Percentiles rank a stretch among this genome's conserved stretches.
Evolutionary conservation across 2,888 invertebrate species (phyloP).

Genomic region (Hesperia comma): DNA sequence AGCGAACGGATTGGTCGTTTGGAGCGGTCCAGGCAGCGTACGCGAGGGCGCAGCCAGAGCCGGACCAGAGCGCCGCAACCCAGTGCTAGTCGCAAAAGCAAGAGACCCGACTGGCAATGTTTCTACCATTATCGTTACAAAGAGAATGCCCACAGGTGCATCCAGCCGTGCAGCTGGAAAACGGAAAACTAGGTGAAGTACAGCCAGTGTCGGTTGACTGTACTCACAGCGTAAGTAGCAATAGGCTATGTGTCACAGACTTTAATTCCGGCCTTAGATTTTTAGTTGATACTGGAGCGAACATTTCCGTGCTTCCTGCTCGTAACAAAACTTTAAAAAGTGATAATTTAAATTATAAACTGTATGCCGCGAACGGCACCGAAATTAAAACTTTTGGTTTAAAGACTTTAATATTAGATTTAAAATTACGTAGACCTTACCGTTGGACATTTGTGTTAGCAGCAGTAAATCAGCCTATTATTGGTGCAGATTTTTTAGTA

Average conservation of each 20-base stretch:
- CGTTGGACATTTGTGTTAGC: background rate
- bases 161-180: background rate
- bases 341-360: background rate
- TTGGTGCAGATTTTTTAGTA: conserved; percentile 4
- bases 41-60: too few species aligned
- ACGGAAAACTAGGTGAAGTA: background rate
- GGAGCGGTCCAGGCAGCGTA: background rate
- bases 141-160: background rate
- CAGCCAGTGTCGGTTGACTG: background rate
- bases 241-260: background rate
- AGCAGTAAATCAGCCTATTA: background rate
- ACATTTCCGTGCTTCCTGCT: background rate
- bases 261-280: background rate
- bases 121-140: background rate
- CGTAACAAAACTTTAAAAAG: background rate
- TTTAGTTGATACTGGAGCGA: background rate
- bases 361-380: background rate
- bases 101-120: background rate
- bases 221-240: background rate
- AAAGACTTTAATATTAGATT: background rate
- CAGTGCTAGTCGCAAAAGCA: background rate
- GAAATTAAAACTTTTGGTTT: background rate
- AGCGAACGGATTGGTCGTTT: background rate
- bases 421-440: background rate
- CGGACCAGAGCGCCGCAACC: background rate